Conservation (phyloP, 2,888 invertebrate genomes). For the Orthonevra nobilis region DNA sequence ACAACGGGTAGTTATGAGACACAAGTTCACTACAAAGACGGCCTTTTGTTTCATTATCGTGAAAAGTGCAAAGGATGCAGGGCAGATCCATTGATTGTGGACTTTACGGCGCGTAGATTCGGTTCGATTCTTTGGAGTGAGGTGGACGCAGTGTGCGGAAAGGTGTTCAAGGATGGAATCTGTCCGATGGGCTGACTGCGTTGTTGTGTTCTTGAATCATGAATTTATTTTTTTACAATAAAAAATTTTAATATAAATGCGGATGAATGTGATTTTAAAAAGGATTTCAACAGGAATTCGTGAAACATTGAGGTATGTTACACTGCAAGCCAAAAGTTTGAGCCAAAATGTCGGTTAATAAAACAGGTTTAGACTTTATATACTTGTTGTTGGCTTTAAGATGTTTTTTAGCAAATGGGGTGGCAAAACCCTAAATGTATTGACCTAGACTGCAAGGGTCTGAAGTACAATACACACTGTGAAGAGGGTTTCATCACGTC, state of each 20-base stretch:
- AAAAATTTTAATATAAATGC: conserved; percentile 33
- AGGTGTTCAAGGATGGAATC: conserved; percentile 76
- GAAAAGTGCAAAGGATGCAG: conserved; percentile 77
- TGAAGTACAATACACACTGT: too few species aligned
- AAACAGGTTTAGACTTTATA: too few species aligned
- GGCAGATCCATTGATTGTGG: conserved; percentile 74
- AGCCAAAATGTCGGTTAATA: too few species aligned
- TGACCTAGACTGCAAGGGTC: too few species aligned
- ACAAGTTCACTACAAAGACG: conserved; percentile 76
- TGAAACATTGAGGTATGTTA: too few species aligned
- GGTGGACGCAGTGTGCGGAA: conserved; percentile 76
- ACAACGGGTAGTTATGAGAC: conserved; percentile 75
- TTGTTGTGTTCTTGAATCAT: neutral
- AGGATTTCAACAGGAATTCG: too few species aligned
- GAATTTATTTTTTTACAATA: conserved; percentile 27
- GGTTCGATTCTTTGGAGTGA: conserved; percentile 77
- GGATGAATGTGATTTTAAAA: too few species aligned
- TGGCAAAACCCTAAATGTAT: too few species aligned
- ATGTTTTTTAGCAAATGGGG: too few species aligned
- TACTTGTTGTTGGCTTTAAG: too few species aligned
- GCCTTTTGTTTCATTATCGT: conserved; percentile 78
- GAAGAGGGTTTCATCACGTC: too few species aligned
- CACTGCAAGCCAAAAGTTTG: too few species aligned
- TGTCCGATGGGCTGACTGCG: conserved; percentile 72
- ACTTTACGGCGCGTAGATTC: conserved; percentile 77